Percentiles rank a stretch among this genome's conserved stretches.
phyloP scores from a whole-genome alignment of 1,140 invertebrate genomes.

The Hylyphantes graminicola region DNA sequence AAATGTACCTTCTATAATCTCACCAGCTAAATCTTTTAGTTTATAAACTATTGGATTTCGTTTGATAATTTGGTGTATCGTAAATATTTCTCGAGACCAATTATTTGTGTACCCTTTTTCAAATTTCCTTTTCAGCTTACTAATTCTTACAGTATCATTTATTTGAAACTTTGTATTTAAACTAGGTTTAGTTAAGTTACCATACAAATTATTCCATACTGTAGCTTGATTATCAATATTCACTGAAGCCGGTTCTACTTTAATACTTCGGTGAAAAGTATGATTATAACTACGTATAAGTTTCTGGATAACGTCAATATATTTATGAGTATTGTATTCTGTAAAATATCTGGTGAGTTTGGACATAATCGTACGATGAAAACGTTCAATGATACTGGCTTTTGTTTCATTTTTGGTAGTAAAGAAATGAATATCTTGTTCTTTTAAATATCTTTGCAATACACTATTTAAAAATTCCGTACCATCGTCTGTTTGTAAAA shows the following conservation, averaged over 20 bases:
- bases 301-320: background rate
- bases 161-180: background rate
- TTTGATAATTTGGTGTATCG: background rate
- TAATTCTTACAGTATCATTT: background rate
- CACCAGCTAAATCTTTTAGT: background rate
- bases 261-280: conserved; percentile 3
- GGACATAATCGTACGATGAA: background rate
- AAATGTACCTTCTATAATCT: conserved; percentile 37
- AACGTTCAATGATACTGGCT: background rate
- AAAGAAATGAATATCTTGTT: conserved; percentile 2
- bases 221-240: background rate
- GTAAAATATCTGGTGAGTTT: conserved; percentile 8
- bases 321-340: background rate
- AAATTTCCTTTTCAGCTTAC: background rate
- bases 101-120: background rate
- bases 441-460: conserved; percentile 10
- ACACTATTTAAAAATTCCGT: conserved; percentile 9
- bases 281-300: conserved; percentile 14
- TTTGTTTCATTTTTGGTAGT: conserved; percentile 21
- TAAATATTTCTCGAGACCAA: conserved; percentile 16
- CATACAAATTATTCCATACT: conserved; percentile 19
- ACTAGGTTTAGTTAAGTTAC: background rate
- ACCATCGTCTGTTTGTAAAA: conserved; percentile 9
- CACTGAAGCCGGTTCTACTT: background rate
- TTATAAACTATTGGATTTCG: conserved; percentile 15